Conservation (phyloP, 2,113 vertebrate species). For the Vidua chalybeata region DNA sequence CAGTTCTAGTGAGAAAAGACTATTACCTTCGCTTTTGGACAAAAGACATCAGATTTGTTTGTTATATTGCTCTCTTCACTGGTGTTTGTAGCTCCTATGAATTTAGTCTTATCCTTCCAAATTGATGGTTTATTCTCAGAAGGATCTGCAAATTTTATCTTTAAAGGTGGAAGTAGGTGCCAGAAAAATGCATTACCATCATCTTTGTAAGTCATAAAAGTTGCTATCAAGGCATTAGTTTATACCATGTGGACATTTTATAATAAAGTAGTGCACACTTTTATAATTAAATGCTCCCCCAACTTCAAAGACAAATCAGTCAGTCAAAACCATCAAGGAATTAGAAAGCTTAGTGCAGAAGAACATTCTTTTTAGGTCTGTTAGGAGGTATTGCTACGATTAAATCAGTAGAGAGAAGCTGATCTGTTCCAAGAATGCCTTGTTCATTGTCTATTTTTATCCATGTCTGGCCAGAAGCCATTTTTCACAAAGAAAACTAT, state of each 20-base stretch:
- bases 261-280: background rate
- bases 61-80: background rate
- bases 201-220: background rate
- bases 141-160: background rate
- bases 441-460: slow-evolving; percentile 14
- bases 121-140: slow-evolving; percentile 8
- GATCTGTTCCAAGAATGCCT: slow-evolving; percentile 10
- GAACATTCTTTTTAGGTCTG: slow-evolving; percentile 2
- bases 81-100: background rate
- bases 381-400: background rate
- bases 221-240: background rate
- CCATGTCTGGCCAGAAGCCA: slow-evolving; percentile 15
- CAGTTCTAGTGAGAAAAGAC: background rate
- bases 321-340: background rate
- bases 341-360: background rate
- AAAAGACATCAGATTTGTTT: background rate
- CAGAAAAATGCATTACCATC: background rate
- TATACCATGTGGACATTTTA: background rate
- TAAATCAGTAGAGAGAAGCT: background rate
- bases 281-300: background rate
- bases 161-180: background rate
- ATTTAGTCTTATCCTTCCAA: background rate
- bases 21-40: background rate
- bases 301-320: background rate
- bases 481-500: slow-evolving; percentile 34